These are phyloP conservation scores for Chrysolina haemoptera DNA, from an alignment of 2,888 invertebrate genomes.

Conservation along the genomic window DNA sequence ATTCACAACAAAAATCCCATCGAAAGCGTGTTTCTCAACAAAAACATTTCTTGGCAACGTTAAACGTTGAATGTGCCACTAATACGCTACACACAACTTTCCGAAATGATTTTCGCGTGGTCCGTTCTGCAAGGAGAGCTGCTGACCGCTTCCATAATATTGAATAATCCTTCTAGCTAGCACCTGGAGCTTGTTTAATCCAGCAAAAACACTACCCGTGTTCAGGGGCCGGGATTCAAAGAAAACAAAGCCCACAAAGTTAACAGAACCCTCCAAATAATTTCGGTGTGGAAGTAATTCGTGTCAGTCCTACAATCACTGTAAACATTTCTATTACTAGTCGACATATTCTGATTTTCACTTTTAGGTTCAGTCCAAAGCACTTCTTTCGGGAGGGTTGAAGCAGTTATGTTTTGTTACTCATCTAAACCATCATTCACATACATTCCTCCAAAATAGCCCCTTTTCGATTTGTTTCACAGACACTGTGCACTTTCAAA, in stretches of 20 bases:
- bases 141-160: slow-evolving; percentile 11
- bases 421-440: no score
- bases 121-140: background rate
- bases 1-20: background rate
- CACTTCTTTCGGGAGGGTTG: no score
- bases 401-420: no score
- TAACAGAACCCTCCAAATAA: background rate
- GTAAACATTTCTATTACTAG: background rate
- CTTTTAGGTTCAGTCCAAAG: no score
- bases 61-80: background rate
- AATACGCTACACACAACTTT: slow-evolving; percentile 6
- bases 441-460: no score
- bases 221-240: slow-evolving; percentile 10
- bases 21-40: background rate
- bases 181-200: slow-evolving; percentile 19
- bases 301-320: background rate
- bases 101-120: background rate
- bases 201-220: slow-evolving; percentile 16
- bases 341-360: background rate
- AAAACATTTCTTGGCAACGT: background rate
- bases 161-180: slow-evolving; percentile 14
- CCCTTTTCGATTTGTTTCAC: no score
- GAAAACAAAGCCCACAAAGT: slow-evolving; percentile 14
- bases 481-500: no score
- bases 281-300: background rate